Evolutionary conservation across 2,888 invertebrate species (phyloP), one percentile per base, ranked within the genome.

Genomic region (Melanargia galathea): DNA sequence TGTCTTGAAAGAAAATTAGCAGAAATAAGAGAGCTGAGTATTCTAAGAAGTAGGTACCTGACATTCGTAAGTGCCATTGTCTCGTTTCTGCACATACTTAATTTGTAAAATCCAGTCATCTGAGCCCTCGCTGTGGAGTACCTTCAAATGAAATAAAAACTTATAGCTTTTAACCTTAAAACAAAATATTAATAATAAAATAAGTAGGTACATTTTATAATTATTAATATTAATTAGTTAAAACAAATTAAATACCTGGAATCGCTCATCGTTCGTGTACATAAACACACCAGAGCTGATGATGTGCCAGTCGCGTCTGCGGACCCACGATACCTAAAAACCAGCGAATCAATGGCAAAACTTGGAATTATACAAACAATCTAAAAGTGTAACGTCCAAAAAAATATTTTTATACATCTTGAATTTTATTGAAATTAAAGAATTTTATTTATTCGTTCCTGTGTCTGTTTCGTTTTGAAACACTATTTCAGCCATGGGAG

Each of bases 31-130:
- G 40, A 16, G n/a, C 11, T 24, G 7, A 16, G 26, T 33, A 35
- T 24, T n/a, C 13, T 13, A 20, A 6, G 7, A n/a, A 33, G 11
- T n/a, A 16, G 11, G 54, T 62, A 97, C 97, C 95, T 97, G 97
- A 87, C 97, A 97, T 85, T 97, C 97, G 90, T 97, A 97, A 71
- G 96, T 96, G 77, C 97, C 97, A 82, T 97, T 97, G 92, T 97
- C 97, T 77, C 97, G 93, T 80, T 95, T 95, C 87, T 97, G 97
- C 74, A 97, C 96, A 89, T 96, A 97, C 92, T 97, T 97, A 86
- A 97, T 97, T 92, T 97, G 97, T 77, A 97, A 92, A 65, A 96
- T 96, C 97, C 97, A 97, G 91, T 97, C 97, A 82, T 97, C 97
- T 58, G 96, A 95, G 68, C 96, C 96, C 77, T 97, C 97, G 70